Conservation (phyloP, 2,888 invertebrate genomes). For the Tenthredo livida region DNA sequence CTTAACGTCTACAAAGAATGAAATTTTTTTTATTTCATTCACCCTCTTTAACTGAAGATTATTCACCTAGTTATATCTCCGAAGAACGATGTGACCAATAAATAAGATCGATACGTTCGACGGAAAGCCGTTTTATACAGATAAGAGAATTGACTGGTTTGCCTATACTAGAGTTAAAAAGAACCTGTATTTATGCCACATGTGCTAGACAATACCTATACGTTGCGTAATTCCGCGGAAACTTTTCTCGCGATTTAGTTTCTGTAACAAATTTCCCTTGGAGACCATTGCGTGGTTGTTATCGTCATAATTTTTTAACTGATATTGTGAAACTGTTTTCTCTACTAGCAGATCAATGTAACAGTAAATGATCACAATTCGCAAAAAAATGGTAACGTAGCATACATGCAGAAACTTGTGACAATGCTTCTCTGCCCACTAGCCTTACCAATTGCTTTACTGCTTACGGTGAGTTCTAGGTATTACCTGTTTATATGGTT, state of each 20-base stretch:
- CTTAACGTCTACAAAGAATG: background rate
- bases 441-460: background rate
- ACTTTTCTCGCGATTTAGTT: background rate
- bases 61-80: constrained; percentile 60
- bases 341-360: background rate
- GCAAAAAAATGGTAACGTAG: background rate
- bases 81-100: constrained; percentile 60
- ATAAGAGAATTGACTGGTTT: background rate
- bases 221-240: background rate
- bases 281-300: background rate
- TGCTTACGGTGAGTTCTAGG: constrained; percentile 60
- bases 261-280: background rate
- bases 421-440: constrained; percentile 14
- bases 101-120: constrained; percentile 54
- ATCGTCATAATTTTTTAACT: background rate
- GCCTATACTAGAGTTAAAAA: background rate
- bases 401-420: background rate
- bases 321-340: background rate
- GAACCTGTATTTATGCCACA: background rate
- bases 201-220: background rate
- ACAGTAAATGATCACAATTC: background rate
- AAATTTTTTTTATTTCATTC: background rate
- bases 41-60: background rate
- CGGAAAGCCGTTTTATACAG: background rate
- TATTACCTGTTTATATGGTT: constrained; percentile 65